Base-by-base conservation (phyloP, 2,888 invertebrate species). In the Coelinius sp. region DNA sequence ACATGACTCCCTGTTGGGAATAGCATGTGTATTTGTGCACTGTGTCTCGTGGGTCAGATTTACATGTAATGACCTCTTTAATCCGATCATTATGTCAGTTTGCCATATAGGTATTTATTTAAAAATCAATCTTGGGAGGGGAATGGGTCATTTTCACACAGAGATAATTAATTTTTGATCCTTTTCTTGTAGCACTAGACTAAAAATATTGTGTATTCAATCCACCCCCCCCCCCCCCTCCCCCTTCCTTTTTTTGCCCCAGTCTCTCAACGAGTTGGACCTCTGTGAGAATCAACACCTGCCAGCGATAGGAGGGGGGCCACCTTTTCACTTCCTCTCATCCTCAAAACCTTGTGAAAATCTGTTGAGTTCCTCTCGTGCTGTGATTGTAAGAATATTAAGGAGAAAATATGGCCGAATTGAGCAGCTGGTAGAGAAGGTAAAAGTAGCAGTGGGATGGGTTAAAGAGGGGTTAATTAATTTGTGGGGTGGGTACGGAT, bases 181-280 rank as follows among this genome's bases (percentile, higher is more conserved):
- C n/a, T n/a, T n/a, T n/a, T n/a, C n/a, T n/a, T n/a, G n/a, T n/a
- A n/a, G n/a, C 38, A 38, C 38, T 38, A 82, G n/a, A 77, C 80
- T 77, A 56, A 59, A 59, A 59, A 59, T 59, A 35, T 59, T 46
- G 69, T 44, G 75, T 80, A 82, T 83, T 85, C 84, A 83, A 82
- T 82, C 80, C 79, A 78, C 77, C 78, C 77, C 71, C 75, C 75
- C 79, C 79, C 76, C 77, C 76, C 72, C 74, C 74, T n/a, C n/a
- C n/a, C n/a, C n/a, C n/a, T n/a, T n/a, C n/a, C n/a, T n/a, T n/a
- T n/a, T n/a, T 70, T 66, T 35, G 22, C 27, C n/a, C 64, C 70
- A 53, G 68, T 70, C 63, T 20, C 35, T 73, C 73, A 74, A 75
- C 70, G 75, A 74, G 75, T 74, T 31, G 17, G 20, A 4, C 59